These are phyloP conservation scores for Blastobasis adustella DNA, from an alignment of 2,888 invertebrate species.

Conservation along the genomic window DNA sequence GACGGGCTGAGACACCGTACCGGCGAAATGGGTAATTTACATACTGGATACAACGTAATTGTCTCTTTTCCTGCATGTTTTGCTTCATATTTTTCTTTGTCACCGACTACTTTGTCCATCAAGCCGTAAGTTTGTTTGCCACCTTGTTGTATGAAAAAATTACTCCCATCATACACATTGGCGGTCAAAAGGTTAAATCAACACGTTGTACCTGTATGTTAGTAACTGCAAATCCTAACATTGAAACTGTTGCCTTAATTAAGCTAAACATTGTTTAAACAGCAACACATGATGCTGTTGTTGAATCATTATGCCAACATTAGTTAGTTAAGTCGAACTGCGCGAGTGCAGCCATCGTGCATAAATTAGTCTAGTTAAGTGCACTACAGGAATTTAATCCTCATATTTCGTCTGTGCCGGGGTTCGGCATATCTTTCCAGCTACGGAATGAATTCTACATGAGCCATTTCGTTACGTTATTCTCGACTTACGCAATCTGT, in stretches of 20 bases:
- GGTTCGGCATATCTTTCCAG: constrained; percentile 68
- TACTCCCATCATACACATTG: too few relatives aligned
- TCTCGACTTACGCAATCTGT: constrained; percentile 19
- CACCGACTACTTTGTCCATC: too few relatives aligned
- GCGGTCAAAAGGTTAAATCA: too few relatives aligned
- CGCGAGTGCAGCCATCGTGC: constrained; percentile 40
- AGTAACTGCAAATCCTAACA: background rate
- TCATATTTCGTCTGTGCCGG: constrained; percentile 69
- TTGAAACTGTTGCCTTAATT: background rate
- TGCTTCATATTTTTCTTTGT: too few relatives aligned
- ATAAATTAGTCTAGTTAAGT: constrained; percentile 74
- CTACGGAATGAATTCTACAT: constrained; percentile 51
- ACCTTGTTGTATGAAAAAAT: too few relatives aligned
- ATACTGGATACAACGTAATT: too few relatives aligned
- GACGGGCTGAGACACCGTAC: background rate
- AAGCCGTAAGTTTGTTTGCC: too few relatives aligned
- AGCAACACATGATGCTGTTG: constrained; percentile 41
- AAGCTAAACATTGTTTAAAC: constrained; percentile 12
- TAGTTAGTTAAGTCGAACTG: constrained; percentile 55
- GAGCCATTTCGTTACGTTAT: constrained; percentile 8
- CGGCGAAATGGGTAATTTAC: constrained; percentile 2
- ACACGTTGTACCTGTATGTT: too few relatives aligned
- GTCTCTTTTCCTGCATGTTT: too few relatives aligned
- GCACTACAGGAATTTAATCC: constrained; percentile 73
- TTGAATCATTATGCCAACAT: constrained; percentile 66